These are phyloP conservation scores for Aleiodes sp. DNA, from an alignment of 1,140 invertebrate species.

Conservation along the genomic window DNA sequence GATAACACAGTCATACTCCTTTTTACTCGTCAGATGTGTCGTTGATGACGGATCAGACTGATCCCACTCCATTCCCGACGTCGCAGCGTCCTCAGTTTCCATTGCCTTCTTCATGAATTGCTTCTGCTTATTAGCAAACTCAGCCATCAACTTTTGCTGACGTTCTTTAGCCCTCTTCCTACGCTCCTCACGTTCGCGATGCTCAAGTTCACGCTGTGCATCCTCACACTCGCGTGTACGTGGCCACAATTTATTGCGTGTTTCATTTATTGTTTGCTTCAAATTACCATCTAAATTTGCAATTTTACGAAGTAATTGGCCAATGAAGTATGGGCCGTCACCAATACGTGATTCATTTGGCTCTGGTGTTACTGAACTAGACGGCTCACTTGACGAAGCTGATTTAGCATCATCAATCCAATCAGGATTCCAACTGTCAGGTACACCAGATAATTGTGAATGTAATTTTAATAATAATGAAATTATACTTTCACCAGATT, in stretches of 20 bases:
- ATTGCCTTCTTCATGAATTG: slow-evolving; percentile 89
- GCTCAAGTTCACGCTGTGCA: slow-evolving; percentile 76
- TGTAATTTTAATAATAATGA: slow-evolving; percentile 92
- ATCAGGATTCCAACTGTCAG: slow-evolving; percentile 80
- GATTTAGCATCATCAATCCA: slow-evolving; percentile 41
- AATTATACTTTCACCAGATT: slow-evolving; percentile 90
- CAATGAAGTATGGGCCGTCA: slow-evolving; percentile 89
- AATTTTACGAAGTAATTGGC: slow-evolving; percentile 78
- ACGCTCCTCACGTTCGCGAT: slow-evolving; percentile 81
- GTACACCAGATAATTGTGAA: slow-evolving; percentile 84
- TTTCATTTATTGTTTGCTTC: slow-evolving; percentile 73
- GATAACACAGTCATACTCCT: slow-evolving; percentile 94
- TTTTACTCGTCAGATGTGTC: not conserved
- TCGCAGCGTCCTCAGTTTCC: slow-evolving; percentile 71
- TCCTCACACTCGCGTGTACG: slow-evolving; percentile 80
- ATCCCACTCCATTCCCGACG: slow-evolving; percentile 74
- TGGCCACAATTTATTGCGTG: slow-evolving; percentile 79
- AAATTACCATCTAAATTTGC: slow-evolving; percentile 76
- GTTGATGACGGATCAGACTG: slow-evolving; percentile 45
- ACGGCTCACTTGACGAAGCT: slow-evolving; percentile 52
- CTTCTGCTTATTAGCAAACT: slow-evolving; percentile 91
- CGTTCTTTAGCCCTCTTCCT: slow-evolving; percentile 85
- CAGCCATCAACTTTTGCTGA: slow-evolving; percentile 90
- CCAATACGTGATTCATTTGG: slow-evolving; percentile 73
- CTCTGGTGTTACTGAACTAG: slow-evolving; percentile 26